A percentile compares a stretch with the other conserved stretches of the same genome.
Conservation (phyloP, 64 coral and sea anemone genomes). For the Porites australiensis region DNA sequence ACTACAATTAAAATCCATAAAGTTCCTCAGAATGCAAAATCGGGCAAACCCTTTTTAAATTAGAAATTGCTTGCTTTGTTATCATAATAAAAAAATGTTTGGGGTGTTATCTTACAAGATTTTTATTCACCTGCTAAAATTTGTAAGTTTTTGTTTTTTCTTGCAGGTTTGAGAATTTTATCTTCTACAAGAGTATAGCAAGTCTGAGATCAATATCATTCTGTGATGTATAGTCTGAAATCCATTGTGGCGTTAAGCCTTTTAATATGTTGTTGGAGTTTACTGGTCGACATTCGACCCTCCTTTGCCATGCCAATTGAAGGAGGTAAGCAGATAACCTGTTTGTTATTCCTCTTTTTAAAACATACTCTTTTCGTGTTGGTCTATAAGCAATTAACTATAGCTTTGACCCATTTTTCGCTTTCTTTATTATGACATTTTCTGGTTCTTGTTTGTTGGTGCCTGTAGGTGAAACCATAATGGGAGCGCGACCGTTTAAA, state of each 20-base stretch:
- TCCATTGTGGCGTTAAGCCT: slow-evolving; percentile 3
- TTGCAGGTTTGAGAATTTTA: slow-evolving; percentile 10
- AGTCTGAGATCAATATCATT: not conserved
- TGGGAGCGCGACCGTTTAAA: too few species aligned
- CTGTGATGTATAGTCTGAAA: slow-evolving; percentile 2
- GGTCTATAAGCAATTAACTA: too few species aligned
- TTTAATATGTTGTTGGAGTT: slow-evolving; percentile 6
- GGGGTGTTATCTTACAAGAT: not conserved
- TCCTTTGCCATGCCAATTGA: slow-evolving; percentile 42
- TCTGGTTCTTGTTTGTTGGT: too few species aligned
- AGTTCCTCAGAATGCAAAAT: too few species aligned
- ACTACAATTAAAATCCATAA: not conserved
- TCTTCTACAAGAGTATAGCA: not conserved
- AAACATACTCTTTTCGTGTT: too few species aligned
- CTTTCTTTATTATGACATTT: too few species aligned
- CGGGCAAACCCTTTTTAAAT: too few species aligned
- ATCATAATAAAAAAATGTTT: not conserved
- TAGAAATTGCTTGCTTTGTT: not conserved
- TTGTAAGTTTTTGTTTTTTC: not conserved
- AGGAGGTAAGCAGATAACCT: not conserved
- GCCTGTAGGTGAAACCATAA: too few species aligned
- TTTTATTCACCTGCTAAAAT: not conserved
- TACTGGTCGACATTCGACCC: slow-evolving; percentile 6
- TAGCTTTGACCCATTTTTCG: too few species aligned
- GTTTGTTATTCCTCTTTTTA: not conserved